Percentiles rank a stretch among this genome's conserved stretches.
These are phyloP conservation scores for Trichoplusia ni DNA, from an alignment of 1,140 invertebrate genomes.

Conservation along the genomic window DNA sequence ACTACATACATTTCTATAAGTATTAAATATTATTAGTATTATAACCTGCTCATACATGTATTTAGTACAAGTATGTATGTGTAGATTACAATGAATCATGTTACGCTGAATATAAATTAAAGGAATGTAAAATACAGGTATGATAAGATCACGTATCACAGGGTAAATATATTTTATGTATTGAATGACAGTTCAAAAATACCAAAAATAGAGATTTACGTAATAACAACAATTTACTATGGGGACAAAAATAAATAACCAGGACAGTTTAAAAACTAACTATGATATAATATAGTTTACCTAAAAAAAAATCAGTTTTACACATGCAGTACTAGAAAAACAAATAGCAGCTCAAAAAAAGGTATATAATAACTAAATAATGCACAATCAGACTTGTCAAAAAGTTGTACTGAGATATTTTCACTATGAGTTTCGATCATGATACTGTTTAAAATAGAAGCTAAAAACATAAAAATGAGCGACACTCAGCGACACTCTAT, in stretches of 20 bases:
- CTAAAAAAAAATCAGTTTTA: too few relatives aligned
- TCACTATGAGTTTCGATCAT: too few relatives aligned
- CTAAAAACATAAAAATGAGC: too few relatives aligned
- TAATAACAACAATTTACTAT: neutral
- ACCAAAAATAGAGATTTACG: constrained; percentile 12
- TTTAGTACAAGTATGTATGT: constrained; percentile 1
- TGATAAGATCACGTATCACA: constrained; percentile 30
- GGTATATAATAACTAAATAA: too few relatives aligned
- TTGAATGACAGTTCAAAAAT: constrained; percentile 8
- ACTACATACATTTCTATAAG: constrained; percentile 31
- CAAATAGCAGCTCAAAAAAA: too few relatives aligned
- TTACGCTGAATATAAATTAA: constrained; percentile 15
- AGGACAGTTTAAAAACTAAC: too few relatives aligned
- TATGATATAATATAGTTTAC: too few relatives aligned
- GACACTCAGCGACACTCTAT: too few relatives aligned
- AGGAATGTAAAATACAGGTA: constrained; percentile 33
- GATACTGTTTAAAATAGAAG: too few relatives aligned
- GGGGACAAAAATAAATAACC: neutral
- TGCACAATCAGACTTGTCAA: too few relatives aligned
- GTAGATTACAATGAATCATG: constrained; percentile 15
- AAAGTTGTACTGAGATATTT: too few relatives aligned
- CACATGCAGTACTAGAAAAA: too few relatives aligned
- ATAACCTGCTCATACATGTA: constrained; percentile 13
- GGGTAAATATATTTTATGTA: constrained; percentile 28
- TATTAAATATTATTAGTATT: constrained; percentile 1